Percentiles rank a stretch among this genome's conserved stretches.
phyloP scores from a whole-genome alignment of 2,888 invertebrate genomes.

The Cosmopolites sordidus region DNA sequence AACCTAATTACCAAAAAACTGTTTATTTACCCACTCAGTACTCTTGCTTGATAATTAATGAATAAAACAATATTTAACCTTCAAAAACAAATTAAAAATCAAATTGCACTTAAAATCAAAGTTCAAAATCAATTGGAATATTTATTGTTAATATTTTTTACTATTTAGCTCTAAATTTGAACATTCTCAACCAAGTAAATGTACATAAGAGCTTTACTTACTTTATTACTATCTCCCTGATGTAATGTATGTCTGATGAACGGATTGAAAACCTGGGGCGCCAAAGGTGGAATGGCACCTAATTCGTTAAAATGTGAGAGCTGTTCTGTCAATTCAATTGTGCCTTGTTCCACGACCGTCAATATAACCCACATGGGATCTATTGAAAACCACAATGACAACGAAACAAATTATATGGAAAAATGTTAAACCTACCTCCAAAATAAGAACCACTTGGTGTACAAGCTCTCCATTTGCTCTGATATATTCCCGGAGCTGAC shows the following conservation, averaged over 20 bases:
- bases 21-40: no score
- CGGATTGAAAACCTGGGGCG: constrained; percentile 37
- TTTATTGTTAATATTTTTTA: neutral
- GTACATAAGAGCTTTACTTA: no score
- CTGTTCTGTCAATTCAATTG: constrained; percentile 77
- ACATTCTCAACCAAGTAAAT: no score
- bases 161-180: neutral
- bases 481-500: constrained; percentile 65
- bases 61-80: neutral
- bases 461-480: constrained; percentile 86
- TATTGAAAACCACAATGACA: constrained; percentile 38
- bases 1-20: no score
- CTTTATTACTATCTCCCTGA: constrained; percentile 33
- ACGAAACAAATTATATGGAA: neutral
- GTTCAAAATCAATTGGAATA: no score
- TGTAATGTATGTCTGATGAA: constrained; percentile 36
- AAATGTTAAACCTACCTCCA: constrained; percentile 65
- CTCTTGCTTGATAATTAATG: constrained; percentile 2
- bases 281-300: constrained; percentile 43
- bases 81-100: no score
- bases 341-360: constrained; percentile 74
- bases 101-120: neutral
- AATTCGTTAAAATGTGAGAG: constrained; percentile 58
- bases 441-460: constrained; percentile 85
- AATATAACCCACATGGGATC: constrained; percentile 80